Evolutionary conservation across 2,797 vertebrate species (phyloP).

Genomic region (Numenius phaeopus): DNA sequence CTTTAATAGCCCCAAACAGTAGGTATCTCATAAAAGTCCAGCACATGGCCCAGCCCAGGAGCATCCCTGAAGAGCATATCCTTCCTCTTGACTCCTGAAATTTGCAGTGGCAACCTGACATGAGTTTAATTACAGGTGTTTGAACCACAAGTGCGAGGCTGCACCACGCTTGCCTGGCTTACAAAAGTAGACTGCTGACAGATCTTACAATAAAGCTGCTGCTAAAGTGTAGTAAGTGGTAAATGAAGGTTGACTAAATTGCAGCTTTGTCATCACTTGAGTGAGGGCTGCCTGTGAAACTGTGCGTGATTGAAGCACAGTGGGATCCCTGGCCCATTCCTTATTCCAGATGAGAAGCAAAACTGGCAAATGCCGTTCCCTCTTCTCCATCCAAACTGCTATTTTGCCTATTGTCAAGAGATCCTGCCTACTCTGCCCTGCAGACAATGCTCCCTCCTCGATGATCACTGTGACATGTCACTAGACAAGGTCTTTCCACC

Average conservation of each 20-base stretch:
- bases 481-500: background rate
- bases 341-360: background rate
- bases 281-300: background rate
- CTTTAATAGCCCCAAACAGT: background rate
- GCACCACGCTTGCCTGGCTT: background rate
- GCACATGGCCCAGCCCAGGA: background rate
- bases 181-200: background rate
- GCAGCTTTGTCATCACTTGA: slow-evolving; percentile 20
- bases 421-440: background rate
- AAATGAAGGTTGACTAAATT: slow-evolving; percentile 53
- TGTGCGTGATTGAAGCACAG: background rate
- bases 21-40: background rate
- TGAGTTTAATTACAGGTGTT: slow-evolving; percentile 40
- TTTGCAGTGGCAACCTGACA: slow-evolving; percentile 21
- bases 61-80: background rate
- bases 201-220: slow-evolving; percentile 28
- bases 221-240: slow-evolving; percentile 19
- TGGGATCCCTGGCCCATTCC: background rate
- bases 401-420: background rate
- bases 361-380: background rate
- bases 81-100: background rate
- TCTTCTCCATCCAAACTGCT: background rate
- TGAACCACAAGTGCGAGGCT: background rate
- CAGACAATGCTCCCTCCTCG: background rate
- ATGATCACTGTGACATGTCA: background rate